Base-by-base conservation (phyloP, 2,113 vertebrate species). In the Dipodomys merriami region DNA sequence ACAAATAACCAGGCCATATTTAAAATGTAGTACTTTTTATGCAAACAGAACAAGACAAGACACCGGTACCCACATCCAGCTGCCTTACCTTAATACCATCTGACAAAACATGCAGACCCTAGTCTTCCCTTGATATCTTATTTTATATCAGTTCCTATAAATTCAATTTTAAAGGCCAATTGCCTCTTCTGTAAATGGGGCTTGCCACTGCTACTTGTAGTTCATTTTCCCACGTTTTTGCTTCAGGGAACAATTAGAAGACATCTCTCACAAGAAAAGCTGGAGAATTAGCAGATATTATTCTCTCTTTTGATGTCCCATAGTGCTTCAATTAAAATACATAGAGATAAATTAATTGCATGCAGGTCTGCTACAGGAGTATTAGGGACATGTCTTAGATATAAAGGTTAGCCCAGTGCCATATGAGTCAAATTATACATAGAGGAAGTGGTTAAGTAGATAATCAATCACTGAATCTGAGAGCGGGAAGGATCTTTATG, bases 401-500 rank as follows among this genome's bases (percentile, higher is more conserved):
- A 65, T 5, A 73, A 86, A 68, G 67, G 30, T 68, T 35, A 76
- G 7, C n/a, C 62, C 11, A 35, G 25, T 49, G 20, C 27, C 33
- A 67, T 73, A 23, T 18, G 27, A 23, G 27, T 82, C 13, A 64
- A 91, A 68, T 57, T 67, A 27, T 25, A 25, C 8, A 7, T 74
- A n/a, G 7, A 83, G 27, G 25, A 91, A 91, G 81, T 73, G n/a
- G 27, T n/a, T 89, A 83, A 73, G 39, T 86, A 65, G 53, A 72
- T 65, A 83, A 46, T 67, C 57, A 84, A 67, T 91, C 46, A 68
- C 2, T 79, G n/a, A 35, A 53, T 69, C 53, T 67, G 57, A 91
- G 67, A 81, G 49, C n/a, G 33, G 83, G 44, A 84, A 83, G 16
- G 13, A 44, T 71, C 65, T 62, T 90, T 25, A 72, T 20, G 72